Percentiles rank a stretch among this genome's conserved stretches.
Conservation (phyloP, 2,888 invertebrate genomes). For the Latheticus oryzae region DNA sequence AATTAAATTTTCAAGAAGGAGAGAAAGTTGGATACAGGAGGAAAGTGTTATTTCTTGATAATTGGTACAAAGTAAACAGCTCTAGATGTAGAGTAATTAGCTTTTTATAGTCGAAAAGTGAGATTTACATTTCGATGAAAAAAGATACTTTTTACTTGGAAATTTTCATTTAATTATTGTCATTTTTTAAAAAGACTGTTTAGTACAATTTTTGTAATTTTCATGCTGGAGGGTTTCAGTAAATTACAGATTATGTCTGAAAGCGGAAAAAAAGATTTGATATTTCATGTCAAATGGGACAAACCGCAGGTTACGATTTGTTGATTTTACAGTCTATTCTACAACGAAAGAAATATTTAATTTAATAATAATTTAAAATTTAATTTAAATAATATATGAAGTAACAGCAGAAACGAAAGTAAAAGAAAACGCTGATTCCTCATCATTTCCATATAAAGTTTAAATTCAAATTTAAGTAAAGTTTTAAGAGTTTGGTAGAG, state of each 20-base stretch:
- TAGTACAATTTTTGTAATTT: constrained; percentile 12
- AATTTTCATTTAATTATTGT: constrained; percentile 3
- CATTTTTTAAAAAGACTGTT: constrained; percentile 20
- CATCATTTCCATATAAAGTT: too few relatives aligned
- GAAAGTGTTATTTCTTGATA: constrained; percentile 9
- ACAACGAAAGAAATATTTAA: too few relatives aligned
- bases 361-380: too few relatives aligned
- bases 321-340: constrained; percentile 11
- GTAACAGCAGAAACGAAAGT: too few relatives aligned
- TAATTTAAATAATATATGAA: too few relatives aligned
- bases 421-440: too few relatives aligned
- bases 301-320: constrained; percentile 2
- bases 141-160: too few relatives aligned
- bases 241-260: constrained; percentile 21
- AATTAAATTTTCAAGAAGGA: constrained; percentile 11
- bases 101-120: too few relatives aligned
- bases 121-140: too few relatives aligned
- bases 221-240: constrained; percentile 1
- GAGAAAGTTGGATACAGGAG: background rate
- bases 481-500: too few relatives aligned
- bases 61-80: constrained; percentile 9
- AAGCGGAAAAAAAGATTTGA: constrained; percentile 7
- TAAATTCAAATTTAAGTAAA: too few relatives aligned
- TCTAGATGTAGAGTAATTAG: background rate
- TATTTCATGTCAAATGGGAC: background rate